A percentile compares a stretch with the other conserved stretches of the same genome.
These are phyloP conservation scores for Antedon mediterranea DNA, from an alignment of 53 echinoderm and acorn worm species.

Conservation along the genomic window DNA sequence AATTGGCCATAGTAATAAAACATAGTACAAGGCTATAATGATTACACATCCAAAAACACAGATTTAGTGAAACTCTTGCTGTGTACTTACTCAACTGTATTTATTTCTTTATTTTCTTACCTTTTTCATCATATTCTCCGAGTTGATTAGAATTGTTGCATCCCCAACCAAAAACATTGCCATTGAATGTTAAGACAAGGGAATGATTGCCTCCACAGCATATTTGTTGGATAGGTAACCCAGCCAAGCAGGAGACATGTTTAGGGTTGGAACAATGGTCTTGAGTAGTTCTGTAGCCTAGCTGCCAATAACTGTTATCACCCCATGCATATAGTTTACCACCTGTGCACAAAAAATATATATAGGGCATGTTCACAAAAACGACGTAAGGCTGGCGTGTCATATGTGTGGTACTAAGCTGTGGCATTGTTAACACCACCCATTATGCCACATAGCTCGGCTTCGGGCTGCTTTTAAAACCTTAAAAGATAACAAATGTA, in stretches of 20 bases:
- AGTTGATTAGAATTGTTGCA: conserved; percentile 70
- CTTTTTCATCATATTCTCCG: conserved; percentile 37
- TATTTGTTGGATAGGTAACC: conserved; percentile 45
- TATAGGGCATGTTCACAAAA: too few species aligned
- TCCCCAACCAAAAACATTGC: conserved; percentile 86
- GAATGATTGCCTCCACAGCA: conserved; percentile 73
- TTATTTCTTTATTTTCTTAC: conserved; percentile 16
- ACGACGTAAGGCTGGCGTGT: too few species aligned
- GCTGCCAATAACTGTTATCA: conserved; percentile 48
- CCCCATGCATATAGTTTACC: conserved; percentile 72
- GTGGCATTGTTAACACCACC: too few species aligned
- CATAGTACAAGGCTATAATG: too few species aligned
- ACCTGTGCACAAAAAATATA: conserved; percentile 13
- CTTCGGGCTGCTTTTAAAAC: too few species aligned
- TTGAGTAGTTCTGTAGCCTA: conserved; percentile 33
- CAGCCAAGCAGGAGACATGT: conserved; percentile 23
- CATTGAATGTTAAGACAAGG: conserved; percentile 49
- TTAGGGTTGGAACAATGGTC: conserved; percentile 20
- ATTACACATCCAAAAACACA: too few species aligned
- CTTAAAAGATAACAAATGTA: too few species aligned
- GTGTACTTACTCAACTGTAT: too few species aligned
- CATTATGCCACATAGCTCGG: too few species aligned
- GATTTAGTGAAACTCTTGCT: too few species aligned
- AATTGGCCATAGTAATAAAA: too few species aligned
- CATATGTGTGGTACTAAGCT: too few species aligned